phyloP scores from a whole-genome alignment of 2,797 vertebrate species.

The Menidia menidia region DNA sequence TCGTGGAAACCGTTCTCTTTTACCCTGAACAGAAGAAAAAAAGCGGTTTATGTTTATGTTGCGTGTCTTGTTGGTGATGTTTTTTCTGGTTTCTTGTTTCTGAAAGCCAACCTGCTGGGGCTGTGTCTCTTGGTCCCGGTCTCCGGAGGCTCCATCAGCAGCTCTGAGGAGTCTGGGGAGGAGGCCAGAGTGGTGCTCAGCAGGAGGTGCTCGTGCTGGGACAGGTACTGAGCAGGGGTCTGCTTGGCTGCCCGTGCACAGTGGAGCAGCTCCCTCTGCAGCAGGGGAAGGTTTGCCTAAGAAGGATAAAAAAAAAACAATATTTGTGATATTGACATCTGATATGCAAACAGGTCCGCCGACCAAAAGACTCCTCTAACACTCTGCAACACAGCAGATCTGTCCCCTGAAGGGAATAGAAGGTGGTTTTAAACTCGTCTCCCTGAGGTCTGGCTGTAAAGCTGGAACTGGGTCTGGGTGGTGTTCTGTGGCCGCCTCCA shows the following conservation, averaged over 20 bases:
- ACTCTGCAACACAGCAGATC: constrained; percentile 7
- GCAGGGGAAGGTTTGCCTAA: constrained; percentile 95
- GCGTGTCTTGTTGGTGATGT: background rate
- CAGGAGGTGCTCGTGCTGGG: constrained; percentile 97
- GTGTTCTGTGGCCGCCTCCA: constrained; percentile 51
- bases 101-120: constrained; percentile 88
- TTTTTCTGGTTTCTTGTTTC: no score
- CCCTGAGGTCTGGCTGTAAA: constrained; percentile 55
- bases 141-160: constrained; percentile 93
- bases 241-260: constrained; percentile 98
- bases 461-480: constrained; percentile 49
- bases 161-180: constrained; percentile 93
- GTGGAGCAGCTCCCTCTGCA: constrained; percentile 96
- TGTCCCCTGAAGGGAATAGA: constrained; percentile 22
- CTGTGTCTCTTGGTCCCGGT: constrained; percentile 90
- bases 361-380: constrained; percentile 2
- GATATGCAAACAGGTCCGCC: background rate
- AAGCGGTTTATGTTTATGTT: background rate
- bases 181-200: constrained; percentile 93
- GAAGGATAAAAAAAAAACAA: constrained; percentile 6
- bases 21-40: constrained; percentile 55
- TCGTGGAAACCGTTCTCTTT: constrained; percentile 93
- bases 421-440: constrained; percentile 20
- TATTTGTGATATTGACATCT: background rate
- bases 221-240: constrained; percentile 97